phyloP scores from a whole-genome alignment of 2,113 vertebrate species.

The human (Homo sapiens) region DNA sequence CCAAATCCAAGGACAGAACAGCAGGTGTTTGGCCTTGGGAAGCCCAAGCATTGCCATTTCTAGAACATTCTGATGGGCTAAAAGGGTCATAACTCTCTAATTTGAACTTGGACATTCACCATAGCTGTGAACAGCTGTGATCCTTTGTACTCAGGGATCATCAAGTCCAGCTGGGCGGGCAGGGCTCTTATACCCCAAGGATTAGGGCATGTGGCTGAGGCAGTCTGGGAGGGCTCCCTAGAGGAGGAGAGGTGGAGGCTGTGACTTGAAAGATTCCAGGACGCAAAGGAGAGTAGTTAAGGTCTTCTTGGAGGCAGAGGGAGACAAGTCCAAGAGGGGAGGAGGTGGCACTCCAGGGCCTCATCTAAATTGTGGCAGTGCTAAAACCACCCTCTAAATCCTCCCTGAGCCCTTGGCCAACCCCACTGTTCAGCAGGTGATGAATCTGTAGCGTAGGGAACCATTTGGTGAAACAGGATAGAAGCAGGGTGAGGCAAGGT shows the following conservation, averaged over 20 bases:
- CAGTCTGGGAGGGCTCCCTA: neutral
- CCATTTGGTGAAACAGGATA: neutral
- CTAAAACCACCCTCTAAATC: neutral
- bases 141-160: neutral
- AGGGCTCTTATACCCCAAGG: too few species aligned
- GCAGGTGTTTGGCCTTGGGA: neutral
- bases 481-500: neutral
- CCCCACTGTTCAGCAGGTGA: neutral
- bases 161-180: neutral
- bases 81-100: neutral
- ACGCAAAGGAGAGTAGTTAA: neutral
- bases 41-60: neutral
- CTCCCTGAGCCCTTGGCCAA: neutral
- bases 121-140: too few species aligned
- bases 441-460: neutral
- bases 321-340: neutral
- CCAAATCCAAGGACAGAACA: neutral
- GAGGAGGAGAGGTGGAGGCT: neutral
- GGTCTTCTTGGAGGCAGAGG: neutral
- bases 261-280: neutral
- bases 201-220: accelerated
- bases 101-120: neutral
- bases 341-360: neutral
- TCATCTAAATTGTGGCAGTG: neutral
- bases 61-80: neutral